Percentiles rank a stretch among this genome's conserved stretches.
Conservation (phyloP, 2,888 invertebrate genomes). For the Pyrrhosoma nymphula region DNA sequence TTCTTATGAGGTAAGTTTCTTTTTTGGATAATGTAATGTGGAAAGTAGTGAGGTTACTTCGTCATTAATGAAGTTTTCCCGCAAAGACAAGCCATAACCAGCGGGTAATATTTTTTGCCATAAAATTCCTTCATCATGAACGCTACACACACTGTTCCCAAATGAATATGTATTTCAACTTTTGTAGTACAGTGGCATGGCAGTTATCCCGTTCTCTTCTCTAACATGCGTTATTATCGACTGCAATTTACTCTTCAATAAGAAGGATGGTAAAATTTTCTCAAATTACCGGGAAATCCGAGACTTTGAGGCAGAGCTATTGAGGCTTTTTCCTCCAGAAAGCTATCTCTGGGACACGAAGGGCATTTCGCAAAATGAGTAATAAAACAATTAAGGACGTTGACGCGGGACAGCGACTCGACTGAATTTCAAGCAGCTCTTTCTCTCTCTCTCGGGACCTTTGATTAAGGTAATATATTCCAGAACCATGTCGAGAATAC, state of each 20-base stretch:
- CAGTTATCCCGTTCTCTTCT: too few species aligned
- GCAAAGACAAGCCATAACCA: too few species aligned
- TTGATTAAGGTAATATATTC: conserved; percentile 63
- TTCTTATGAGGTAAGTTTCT: too few species aligned
- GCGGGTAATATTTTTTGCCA: too few species aligned
- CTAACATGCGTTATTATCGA: neutral
- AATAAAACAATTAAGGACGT: conserved; percentile 47
- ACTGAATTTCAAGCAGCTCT: neutral
- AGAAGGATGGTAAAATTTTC: neutral
- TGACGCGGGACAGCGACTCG: neutral
- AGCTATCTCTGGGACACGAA: neutral
- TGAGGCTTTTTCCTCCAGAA: neutral
- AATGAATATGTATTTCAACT: too few species aligned
- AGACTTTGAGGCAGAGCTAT: neutral
- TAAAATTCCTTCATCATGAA: too few species aligned
- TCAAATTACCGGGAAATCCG: neutral
- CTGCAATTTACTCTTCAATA: neutral
- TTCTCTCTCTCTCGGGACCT: neutral
- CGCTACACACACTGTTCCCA: too few species aligned
- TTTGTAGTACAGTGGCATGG: too few species aligned
- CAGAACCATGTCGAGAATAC: conserved; percentile 32
- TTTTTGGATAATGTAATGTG: too few species aligned
- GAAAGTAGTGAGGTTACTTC: too few species aligned
- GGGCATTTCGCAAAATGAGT: conserved; percentile 33
- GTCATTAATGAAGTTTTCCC: too few species aligned